Conservation (phyloP, 2,797 vertebrate genomes). For the Trachops cirrhosus region DNA sequence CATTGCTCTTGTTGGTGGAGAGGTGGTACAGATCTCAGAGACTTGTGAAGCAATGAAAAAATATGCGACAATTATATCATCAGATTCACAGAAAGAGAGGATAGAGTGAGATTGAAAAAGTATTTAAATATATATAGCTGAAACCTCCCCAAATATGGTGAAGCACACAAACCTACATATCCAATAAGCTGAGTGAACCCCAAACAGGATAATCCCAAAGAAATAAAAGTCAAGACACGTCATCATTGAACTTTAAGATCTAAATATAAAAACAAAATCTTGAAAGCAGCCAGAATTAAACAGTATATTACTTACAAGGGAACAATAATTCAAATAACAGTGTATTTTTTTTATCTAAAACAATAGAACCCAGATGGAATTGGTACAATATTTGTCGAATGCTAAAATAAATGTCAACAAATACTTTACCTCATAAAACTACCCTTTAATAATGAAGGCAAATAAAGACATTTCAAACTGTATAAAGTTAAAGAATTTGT, state of each 20-base stretch:
- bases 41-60: not conserved
- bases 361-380: not conserved
- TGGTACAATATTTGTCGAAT: not conserved
- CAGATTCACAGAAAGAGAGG: not conserved
- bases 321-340: not conserved
- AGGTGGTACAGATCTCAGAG: not conserved
- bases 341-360: not conserved
- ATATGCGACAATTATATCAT: not conserved
- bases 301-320: not conserved
- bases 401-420: not conserved
- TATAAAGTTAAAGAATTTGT: not conserved
- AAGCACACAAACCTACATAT: not conserved
- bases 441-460: not conserved
- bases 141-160: not conserved
- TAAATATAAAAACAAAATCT: not conserved
- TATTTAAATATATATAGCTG: not conserved
- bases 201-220: not conserved
- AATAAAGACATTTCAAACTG: not conserved
- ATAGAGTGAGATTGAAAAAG: not conserved
- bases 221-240: too few relatives aligned
- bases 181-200: not conserved
- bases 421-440: not conserved
- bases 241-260: not conserved
- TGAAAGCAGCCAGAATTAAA: not conserved
- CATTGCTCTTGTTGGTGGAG: not conserved